phyloP scores from a whole-genome alignment of 2,888 invertebrate genomes.

The Caenorhabditis zanzibari region DNA sequence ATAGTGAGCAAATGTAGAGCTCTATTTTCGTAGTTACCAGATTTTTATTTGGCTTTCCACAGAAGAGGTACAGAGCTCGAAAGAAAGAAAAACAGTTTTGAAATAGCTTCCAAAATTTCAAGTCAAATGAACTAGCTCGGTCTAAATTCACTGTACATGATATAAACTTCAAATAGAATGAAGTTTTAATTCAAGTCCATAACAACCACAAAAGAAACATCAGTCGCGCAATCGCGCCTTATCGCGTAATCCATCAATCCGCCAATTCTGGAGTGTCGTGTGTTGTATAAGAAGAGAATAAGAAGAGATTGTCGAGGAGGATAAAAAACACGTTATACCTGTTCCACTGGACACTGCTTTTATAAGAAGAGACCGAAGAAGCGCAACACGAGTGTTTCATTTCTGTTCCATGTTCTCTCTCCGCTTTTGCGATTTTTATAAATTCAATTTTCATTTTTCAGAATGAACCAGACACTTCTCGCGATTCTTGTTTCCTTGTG shows the following conservation, averaged over 20 bases:
- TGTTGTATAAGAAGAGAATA: background rate
- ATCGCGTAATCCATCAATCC: conserved; percentile 50
- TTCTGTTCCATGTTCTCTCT: background rate
- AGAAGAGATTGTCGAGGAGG: background rate
- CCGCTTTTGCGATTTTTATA: background rate
- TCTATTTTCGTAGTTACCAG: too few species aligned
- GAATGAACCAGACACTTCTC: conserved; percentile 53
- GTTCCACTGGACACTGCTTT: conserved; percentile 1
- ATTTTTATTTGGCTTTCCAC: too few species aligned
- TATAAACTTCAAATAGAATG: too few species aligned
- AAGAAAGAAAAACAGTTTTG: too few species aligned
- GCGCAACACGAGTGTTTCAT: conserved; percentile 35
- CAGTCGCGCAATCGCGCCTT: conserved; percentile 23
- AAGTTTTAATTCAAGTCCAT: too few species aligned
- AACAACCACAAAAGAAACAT: conserved; percentile 10
- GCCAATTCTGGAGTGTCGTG: background rate
- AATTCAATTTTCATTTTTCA: background rate
- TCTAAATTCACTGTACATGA: too few species aligned
- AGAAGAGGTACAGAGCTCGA: too few species aligned
- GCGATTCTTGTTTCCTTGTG: conserved; percentile 40
- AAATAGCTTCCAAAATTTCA: too few species aligned
- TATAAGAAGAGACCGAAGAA: conserved; percentile 52
- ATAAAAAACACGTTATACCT: conserved; percentile 61
- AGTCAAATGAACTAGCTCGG: too few species aligned
- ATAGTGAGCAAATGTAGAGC: too few species aligned